A percentile compares a stretch with the other conserved stretches of the same genome.
Conservation (phyloP, 1,140 invertebrate genomes). For the Diploscapter pachys region DNA sequence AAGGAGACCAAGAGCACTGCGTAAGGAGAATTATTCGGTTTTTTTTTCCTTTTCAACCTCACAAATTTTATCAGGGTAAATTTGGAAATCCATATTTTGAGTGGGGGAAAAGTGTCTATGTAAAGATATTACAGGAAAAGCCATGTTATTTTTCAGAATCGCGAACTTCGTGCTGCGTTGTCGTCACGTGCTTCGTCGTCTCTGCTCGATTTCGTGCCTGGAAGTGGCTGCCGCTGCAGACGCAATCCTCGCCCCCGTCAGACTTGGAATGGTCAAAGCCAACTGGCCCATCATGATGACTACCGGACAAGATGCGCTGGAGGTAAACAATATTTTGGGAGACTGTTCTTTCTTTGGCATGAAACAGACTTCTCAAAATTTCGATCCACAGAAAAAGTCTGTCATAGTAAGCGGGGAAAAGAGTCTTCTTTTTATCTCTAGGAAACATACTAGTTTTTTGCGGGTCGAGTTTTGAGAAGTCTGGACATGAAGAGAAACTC, state of each 20-base stretch:
- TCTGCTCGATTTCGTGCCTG: slow-evolving; percentile 73
- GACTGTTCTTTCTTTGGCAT: slow-evolving; percentile 63
- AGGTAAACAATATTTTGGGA: slow-evolving; percentile 13
- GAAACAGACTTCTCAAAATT: slow-evolving; percentile 61
- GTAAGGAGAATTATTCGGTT: no score
- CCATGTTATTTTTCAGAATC: not conserved
- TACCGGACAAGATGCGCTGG: slow-evolving; percentile 5
- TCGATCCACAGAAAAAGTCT: slow-evolving; percentile 1
- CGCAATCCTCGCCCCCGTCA: slow-evolving; percentile 86
- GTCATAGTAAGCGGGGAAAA: no score
- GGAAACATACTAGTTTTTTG: no score
- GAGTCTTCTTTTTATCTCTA: no score
- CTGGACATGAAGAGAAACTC: slow-evolving; percentile 13
- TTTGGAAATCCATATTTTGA: no score
- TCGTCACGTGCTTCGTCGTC: slow-evolving; percentile 78
- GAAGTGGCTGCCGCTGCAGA: slow-evolving; percentile 93
- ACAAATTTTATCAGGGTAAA: no score
- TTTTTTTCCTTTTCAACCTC: no score
- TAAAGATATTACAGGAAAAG: no score
- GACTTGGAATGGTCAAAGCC: slow-evolving; percentile 80
- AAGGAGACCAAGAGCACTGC: no score
- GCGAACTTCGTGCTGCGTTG: slow-evolving; percentile 73
- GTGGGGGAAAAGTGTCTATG: no score
- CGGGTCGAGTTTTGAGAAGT: no score
- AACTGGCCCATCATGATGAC: slow-evolving; percentile 60